A percentile compares a stretch with the other conserved stretches of the same genome.
Conservation (phyloP, 2,113 vertebrate genomes). For the Globicephala melas region DNA sequence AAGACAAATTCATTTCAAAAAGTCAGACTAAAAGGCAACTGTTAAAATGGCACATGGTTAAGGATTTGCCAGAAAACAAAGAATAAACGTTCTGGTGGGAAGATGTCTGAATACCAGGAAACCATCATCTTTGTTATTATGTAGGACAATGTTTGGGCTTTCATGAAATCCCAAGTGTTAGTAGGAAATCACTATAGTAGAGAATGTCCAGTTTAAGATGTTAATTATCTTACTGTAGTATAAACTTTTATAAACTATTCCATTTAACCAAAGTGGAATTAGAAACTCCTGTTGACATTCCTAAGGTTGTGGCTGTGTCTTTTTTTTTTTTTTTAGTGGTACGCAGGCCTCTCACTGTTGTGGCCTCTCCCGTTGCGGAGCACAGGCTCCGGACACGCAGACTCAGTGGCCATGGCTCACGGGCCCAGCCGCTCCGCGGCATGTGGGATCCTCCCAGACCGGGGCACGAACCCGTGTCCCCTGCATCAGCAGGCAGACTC, state of each 20-base stretch:
- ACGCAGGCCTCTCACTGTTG: too few relatives aligned
- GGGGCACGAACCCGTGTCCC: too few relatives aligned
- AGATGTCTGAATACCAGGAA: neutral
- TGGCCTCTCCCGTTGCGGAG: too few relatives aligned
- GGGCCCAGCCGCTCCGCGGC: too few relatives aligned
- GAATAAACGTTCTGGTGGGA: constrained; percentile 25
- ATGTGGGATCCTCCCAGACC: too few relatives aligned
- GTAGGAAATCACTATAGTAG: neutral
- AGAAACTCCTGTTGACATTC: neutral
- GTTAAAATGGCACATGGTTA: constrained; percentile 30
- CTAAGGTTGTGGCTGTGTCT: neutral
- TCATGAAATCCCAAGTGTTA: constrained; percentile 32
- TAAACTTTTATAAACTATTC: neutral
- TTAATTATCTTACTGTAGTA: neutral
- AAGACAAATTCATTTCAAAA: neutral
- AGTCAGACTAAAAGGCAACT: neutral
- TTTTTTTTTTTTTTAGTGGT: neutral
- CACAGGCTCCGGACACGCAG: too few relatives aligned
- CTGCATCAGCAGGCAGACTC: too few relatives aligned
- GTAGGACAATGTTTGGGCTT: neutral
- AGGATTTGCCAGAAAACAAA: constrained; percentile 47
- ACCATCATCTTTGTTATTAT: neutral
- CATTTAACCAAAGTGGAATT: constrained; percentile 31
- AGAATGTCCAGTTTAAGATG: neutral
- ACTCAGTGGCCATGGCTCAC: too few relatives aligned